These are phyloP conservation scores for Scolanthus callimorphus DNA, from an alignment of 92 coral and sea anemone species.

Conservation along the genomic window DNA sequence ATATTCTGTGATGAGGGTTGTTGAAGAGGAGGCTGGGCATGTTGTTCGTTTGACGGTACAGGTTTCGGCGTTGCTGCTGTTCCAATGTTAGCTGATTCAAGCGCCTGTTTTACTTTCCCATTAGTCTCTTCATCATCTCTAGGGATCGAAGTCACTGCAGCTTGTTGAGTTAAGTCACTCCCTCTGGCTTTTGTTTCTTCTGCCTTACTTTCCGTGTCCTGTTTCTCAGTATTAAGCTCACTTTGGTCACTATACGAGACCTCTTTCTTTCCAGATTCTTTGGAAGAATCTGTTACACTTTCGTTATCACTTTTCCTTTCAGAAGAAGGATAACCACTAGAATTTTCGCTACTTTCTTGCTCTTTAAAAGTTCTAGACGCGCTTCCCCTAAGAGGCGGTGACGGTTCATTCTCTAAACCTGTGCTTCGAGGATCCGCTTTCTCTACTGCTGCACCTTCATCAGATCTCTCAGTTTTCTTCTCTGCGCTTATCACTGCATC, in stretches of 20 bases:
- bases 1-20: background rate
- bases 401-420: background rate
- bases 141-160: too few relatives aligned
- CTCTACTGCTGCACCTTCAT: background rate
- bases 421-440: too few relatives aligned
- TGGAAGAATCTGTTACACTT: background rate
- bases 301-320: background rate
- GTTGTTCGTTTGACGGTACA: slow-evolving; percentile 50
- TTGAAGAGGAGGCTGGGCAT: slow-evolving; percentile 18
- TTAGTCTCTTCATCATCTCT: background rate
- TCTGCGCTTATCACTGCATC: background rate
- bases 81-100: slow-evolving; percentile 3
- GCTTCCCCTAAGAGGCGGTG: background rate
- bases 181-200: background rate
- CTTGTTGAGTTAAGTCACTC: background rate
- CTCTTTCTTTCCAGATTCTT: background rate
- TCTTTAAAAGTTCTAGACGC: background rate
- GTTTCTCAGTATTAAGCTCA: background rate
- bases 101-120: background rate
- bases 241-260: background rate
- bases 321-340: background rate
- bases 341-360: background rate
- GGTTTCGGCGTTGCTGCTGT: slow-evolving; percentile 14
- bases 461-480: background rate
- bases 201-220: background rate